Conservation (phyloP, 2,888 invertebrate species). For the Chloroclystis v-ata region DNA sequence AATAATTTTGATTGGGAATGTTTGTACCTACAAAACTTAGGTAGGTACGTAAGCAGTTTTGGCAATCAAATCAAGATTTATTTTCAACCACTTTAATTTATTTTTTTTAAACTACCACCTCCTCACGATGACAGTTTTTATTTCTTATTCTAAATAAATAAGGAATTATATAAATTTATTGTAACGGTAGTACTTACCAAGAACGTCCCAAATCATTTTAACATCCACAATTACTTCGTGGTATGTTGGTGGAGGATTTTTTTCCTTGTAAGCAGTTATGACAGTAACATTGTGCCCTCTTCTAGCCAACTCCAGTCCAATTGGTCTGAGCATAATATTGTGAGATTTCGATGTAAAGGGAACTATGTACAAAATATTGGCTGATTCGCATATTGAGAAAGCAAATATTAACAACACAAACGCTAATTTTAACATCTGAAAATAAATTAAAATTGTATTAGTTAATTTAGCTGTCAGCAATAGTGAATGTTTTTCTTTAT, state of each 20-base stretch:
- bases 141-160: too few species aligned
- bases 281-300: slow-evolving; percentile 75
- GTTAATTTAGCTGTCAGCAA: too few species aligned
- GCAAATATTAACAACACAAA: slow-evolving; percentile 22
- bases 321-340: slow-evolving; percentile 59
- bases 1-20: too few species aligned
- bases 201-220: slow-evolving; percentile 60
- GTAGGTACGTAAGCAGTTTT: too few species aligned
- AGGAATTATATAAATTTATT: too few species aligned
- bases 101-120: too few species aligned
- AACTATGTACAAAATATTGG: slow-evolving; percentile 65
- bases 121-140: too few species aligned
- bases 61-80: too few species aligned
- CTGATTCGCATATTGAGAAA: slow-evolving; percentile 36
- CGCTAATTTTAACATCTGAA: slow-evolving; percentile 1
- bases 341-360: slow-evolving; percentile 73
- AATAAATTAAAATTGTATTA: background rate
- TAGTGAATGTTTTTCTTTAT: too few species aligned
- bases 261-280: slow-evolving; percentile 56
- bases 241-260: slow-evolving; percentile 54
- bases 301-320: slow-evolving; percentile 68
- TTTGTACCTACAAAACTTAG: too few species aligned
- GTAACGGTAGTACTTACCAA: slow-evolving; percentile 58
- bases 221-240: slow-evolving; percentile 55
- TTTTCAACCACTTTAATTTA: too few species aligned